Conservation (phyloP, 2,888 invertebrate genomes). For the Cancer borealis region DNA sequence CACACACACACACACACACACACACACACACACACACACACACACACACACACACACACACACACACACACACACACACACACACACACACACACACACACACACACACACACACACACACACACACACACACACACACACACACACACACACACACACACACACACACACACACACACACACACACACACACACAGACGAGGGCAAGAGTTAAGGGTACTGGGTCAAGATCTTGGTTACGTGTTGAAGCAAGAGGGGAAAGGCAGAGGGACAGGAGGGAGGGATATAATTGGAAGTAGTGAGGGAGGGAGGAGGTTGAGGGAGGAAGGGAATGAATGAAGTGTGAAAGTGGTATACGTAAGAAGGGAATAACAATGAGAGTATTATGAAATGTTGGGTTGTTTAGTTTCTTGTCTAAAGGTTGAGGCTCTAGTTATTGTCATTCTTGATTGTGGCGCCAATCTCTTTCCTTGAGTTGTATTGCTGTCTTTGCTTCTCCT, state of each 20-base stretch:
- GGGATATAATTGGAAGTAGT: not conserved
- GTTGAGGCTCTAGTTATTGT: not conserved
- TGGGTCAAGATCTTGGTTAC: conserved; percentile 2
- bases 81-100: not conserved
- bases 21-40: not conserved
- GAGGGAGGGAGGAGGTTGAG: not conserved
- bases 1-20: no score
- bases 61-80: no score
- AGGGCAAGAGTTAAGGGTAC: conserved; percentile 4
- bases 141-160: no score
- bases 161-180: not conserved
- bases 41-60: not conserved
- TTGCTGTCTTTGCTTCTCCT: not conserved
- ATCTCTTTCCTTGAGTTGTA: not conserved
- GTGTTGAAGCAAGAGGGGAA: not conserved
- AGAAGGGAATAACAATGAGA: not conserved
- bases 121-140: no score
- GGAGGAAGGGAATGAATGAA: not conserved
- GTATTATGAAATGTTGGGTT: not conserved
- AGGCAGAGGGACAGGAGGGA: not conserved
- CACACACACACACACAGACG: not conserved
- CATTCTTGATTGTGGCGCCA: not conserved
- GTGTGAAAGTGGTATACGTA: not conserved
- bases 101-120: not conserved
- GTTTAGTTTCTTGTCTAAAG: not conserved